These are phyloP conservation scores for Chaetodon trifascialis DNA, from an alignment of 2,113 vertebrate genomes.

Conservation along the genomic window DNA sequence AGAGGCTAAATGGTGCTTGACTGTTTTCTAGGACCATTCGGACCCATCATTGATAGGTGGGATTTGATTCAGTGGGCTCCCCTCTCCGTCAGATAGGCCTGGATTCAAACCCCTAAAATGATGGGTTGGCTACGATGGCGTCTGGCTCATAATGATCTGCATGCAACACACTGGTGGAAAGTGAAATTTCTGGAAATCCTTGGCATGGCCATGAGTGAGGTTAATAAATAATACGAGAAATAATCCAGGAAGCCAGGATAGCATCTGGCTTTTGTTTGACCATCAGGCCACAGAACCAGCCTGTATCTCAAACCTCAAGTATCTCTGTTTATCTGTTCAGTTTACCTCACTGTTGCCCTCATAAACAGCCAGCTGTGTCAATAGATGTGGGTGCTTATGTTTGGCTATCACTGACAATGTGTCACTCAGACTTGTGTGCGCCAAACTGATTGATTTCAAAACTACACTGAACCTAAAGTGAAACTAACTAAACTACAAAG, in stretches of 20 bases:
- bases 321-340: constrained; percentile 52
- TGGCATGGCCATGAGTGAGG: constrained; percentile 44
- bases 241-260: constrained; percentile 43
- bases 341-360: constrained; percentile 50
- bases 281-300: constrained; percentile 33
- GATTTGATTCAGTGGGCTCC: constrained; percentile 49
- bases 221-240: constrained; percentile 64
- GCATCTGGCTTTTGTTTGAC: constrained; percentile 73
- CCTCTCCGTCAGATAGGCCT: constrained; percentile 31
- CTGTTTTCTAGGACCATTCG: constrained; percentile 51
- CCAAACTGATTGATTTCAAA: constrained; percentile 18
- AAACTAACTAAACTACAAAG: background rate
- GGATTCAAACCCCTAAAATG: constrained; percentile 33
- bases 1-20: constrained; percentile 52
- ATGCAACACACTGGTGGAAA: constrained; percentile 42
- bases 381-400: constrained; percentile 38
- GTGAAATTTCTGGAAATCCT: constrained; percentile 53
- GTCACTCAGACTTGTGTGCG: constrained; percentile 1
- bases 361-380: constrained; percentile 75
- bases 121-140: constrained; percentile 14
- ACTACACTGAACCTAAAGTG: background rate
- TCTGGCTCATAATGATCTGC: constrained; percentile 42
- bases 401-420: constrained; percentile 34
- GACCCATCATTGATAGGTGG: constrained; percentile 9
- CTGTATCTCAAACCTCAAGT: constrained; percentile 17